Evolutionary conservation across 2,113 vertebrate species (phyloP).

Genomic region (Dipodomys stephensi): DNA sequence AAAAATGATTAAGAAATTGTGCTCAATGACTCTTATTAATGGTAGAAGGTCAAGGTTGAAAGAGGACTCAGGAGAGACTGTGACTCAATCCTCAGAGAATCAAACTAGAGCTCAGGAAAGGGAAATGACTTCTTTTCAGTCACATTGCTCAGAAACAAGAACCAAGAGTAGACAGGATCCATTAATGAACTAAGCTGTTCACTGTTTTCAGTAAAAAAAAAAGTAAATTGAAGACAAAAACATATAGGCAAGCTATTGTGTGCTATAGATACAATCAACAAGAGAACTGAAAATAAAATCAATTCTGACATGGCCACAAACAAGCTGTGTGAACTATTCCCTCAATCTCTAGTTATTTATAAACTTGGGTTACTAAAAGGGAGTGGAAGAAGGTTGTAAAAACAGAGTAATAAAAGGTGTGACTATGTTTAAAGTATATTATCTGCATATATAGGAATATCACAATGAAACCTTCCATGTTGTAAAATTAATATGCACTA

Average conservation of each 20-base stretch:
- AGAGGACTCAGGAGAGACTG: not conserved
- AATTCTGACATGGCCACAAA: not conserved
- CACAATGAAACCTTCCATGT: no score
- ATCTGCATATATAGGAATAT: no score
- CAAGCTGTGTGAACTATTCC: not conserved
- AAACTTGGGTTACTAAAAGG: not conserved
- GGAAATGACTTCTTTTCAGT: not conserved
- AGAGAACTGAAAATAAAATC: conserved; percentile 12
- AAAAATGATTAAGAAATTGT: conserved; percentile 37
- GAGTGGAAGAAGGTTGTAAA: no score
- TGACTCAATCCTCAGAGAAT: conserved; percentile 19
- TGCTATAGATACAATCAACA: not conserved
- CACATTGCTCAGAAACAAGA: not conserved
- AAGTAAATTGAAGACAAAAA: not conserved
- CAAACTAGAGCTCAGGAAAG: not conserved
- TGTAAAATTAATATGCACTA: no score
- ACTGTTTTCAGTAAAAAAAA: conserved; percentile 45
- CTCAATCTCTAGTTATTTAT: not conserved
- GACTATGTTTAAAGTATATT: no score
- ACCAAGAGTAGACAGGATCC: not conserved
- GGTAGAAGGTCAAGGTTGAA: conserved; percentile 1
- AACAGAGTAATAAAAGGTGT: no score
- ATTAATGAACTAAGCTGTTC: not conserved
- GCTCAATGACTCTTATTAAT: not conserved
- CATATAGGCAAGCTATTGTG: not conserved